Percentiles rank a stretch among this genome's conserved stretches.
Evolutionary conservation across 2,797 vertebrate genomes (phyloP).

Genomic region (Hyperoplus immaculatus): DNA sequence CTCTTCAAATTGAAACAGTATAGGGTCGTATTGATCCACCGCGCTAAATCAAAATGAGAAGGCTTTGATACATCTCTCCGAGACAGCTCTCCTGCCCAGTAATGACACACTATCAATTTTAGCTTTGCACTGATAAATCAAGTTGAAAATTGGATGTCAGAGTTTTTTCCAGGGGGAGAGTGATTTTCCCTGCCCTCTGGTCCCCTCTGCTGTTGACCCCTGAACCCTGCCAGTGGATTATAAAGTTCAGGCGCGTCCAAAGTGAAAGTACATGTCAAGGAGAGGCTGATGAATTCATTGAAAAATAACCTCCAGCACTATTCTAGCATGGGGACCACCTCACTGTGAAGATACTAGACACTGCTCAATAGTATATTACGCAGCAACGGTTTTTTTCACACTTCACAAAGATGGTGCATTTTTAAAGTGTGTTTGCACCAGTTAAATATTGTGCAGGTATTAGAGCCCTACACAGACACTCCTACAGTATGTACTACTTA

Average conservation of each 20-base stretch:
- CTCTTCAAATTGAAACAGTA: constrained; percentile 99
- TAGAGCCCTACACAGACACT: not conserved
- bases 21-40: constrained; percentile 97
- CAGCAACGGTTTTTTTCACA: not conserved
- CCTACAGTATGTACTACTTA: not conserved
- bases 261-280: constrained; percentile 89
- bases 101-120: constrained; percentile 99
- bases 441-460: no score
- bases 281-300: constrained; percentile 83
- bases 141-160: constrained; percentile 99
- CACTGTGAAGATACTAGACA: constrained; percentile 12
- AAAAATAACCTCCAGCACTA: constrained; percentile 71
- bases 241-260: constrained; percentile 91
- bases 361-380: not conserved
- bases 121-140: constrained; percentile 99
- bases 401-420: not conserved
- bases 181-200: constrained; percentile 90
- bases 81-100: constrained; percentile 91
- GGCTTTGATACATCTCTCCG: constrained; percentile 95
- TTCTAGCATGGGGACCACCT: constrained; percentile 12
- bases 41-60: constrained; percentile 95
- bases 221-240: constrained; percentile 94
- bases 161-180: constrained; percentile 89
- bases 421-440: not conserved
- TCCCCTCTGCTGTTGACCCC: constrained; percentile 90